These are phyloP conservation scores for Epirrita christyi DNA, from an alignment of 2,888 invertebrate genomes.

Conservation along the genomic window DNA sequence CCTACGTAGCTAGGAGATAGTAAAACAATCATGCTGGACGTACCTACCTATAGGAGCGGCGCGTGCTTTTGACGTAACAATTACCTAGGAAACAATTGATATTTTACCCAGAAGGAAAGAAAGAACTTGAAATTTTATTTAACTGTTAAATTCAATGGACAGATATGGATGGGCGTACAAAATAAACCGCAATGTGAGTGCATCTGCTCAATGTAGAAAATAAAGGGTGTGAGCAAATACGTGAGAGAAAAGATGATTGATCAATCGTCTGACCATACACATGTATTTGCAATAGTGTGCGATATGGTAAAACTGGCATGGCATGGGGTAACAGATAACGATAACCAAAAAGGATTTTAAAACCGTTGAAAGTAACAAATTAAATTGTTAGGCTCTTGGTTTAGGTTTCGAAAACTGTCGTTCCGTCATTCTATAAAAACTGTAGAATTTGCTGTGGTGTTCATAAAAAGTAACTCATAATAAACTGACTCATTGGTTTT, in stretches of 20 bases:
- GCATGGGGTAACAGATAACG: conserved; percentile 6
- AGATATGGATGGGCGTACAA: conserved; percentile 10
- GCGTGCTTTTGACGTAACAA: conserved; percentile 25
- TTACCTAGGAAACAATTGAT: conserved; percentile 20
- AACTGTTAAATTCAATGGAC: background rate
- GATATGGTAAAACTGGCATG: background rate
- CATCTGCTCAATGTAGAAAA: conserved; percentile 30
- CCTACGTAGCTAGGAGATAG: conserved; percentile 18
- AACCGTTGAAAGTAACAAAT: no score
- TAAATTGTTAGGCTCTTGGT: no score
- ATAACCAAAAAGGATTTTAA: background rate
- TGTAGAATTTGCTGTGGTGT: no score
- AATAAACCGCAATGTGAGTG: conserved; percentile 21
- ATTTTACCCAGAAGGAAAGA: background rate
- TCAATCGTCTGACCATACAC: conserved; percentile 36
- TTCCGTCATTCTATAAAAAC: background rate
- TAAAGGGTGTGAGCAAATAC: conserved; percentile 36
- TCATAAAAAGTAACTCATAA: background rate
- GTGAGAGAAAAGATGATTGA: conserved; percentile 29
- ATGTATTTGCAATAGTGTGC: conserved; percentile 18
- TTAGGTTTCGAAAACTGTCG: background rate
- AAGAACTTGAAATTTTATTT: background rate
- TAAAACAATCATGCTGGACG: conserved; percentile 13
- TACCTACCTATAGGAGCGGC: conserved; percentile 13
- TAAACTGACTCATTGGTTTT: background rate